phyloP scores from a whole-genome alignment of 2,113 vertebrate genomes.

The Fulica atra region DNA sequence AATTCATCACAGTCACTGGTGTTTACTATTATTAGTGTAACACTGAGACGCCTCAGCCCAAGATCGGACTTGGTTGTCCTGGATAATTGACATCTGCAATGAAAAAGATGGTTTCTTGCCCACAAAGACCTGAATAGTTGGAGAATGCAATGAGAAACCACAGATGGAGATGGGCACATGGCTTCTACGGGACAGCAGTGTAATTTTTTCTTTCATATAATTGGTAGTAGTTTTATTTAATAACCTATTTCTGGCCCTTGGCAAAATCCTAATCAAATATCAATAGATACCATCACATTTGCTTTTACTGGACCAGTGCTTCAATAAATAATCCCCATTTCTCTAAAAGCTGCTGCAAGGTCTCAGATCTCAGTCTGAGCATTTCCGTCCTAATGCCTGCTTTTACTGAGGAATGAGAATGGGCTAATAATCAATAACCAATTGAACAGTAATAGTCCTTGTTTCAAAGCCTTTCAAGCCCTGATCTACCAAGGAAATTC shows the following conservation, averaged over 20 bases:
- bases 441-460: neutral
- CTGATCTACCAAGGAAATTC: neutral
- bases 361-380: neutral
- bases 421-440: conserved; percentile 45
- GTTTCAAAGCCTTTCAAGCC: neutral
- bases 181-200: neutral
- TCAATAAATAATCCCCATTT: neutral
- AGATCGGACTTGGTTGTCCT: neutral
- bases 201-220: neutral
- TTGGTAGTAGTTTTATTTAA: neutral
- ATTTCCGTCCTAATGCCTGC: neutral
- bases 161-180: neutral
- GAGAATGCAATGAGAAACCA: neutral
- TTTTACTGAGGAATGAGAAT: neutral
- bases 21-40: neutral
- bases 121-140: neutral
- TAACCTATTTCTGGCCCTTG: neutral
- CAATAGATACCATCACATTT: neutral
- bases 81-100: neutral
- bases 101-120: neutral
- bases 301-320: neutral
- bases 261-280: conserved; percentile 16
- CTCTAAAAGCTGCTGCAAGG: neutral
- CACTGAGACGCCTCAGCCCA: neutral
- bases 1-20: neutral